These are phyloP conservation scores for Atethmia centrago DNA, from an alignment of 2,888 invertebrate genomes.

Conservation along the genomic window DNA sequence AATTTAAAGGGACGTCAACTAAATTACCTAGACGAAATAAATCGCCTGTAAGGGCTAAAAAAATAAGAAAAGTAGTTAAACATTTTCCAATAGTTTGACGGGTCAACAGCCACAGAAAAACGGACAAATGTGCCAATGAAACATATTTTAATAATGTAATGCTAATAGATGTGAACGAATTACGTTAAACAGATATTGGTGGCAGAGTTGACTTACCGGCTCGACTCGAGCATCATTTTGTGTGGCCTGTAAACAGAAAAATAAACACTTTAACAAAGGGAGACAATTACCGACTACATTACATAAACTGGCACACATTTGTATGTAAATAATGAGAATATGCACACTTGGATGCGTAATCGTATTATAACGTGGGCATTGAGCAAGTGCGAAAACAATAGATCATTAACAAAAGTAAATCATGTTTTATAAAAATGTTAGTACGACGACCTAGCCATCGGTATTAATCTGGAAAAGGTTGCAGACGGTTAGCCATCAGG, in stretches of 20 bases:
- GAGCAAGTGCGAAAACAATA: constrained; percentile 57
- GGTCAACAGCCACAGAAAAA: constrained; percentile 64
- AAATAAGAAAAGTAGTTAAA: constrained; percentile 43
- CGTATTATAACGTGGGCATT: constrained; percentile 35
- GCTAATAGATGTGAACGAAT: constrained; percentile 57
- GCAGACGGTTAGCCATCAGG: constrained; percentile 76
- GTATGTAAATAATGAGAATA: constrained; percentile 42
- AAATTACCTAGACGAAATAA: constrained; percentile 46
- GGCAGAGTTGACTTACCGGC: constrained; percentile 81
- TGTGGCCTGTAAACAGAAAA: constrained; percentile 85
- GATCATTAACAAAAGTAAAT: constrained; percentile 56
- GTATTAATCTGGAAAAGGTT: constrained; percentile 75
- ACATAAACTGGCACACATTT: constrained; percentile 44
- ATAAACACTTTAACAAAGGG: constrained; percentile 64
- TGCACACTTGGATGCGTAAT: constrained; percentile 33
- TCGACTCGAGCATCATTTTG: constrained; percentile 90
- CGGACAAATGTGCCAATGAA: constrained; percentile 64
- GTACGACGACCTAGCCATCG: constrained; percentile 65
- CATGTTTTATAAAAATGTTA: constrained; percentile 51
- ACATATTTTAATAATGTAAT: constrained; percentile 40
- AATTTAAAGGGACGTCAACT: constrained; percentile 34
- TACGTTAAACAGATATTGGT: constrained; percentile 61
- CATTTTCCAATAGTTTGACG: constrained; percentile 34
- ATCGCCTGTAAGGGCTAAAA: constrained; percentile 38
- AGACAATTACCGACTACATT: constrained; percentile 42